Evolutionary conservation across 2,797 vertebrate species (phyloP), one percentile per base, ranked within the genome.

Genomic region (Chromis chromis): DNA sequence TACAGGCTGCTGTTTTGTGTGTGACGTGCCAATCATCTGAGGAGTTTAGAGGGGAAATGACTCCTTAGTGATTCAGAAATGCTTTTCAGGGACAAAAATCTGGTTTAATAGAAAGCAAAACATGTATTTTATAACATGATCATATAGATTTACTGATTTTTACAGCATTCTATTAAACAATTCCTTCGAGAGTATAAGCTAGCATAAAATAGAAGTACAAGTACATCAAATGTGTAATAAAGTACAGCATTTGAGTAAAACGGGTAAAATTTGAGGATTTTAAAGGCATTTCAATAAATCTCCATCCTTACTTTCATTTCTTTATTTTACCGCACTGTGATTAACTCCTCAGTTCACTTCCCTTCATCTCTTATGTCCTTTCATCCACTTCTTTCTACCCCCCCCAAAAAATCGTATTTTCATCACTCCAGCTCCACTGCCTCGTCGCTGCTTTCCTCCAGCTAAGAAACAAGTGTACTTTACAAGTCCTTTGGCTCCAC

Each of bases 401-500:
- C 33, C 8, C 40, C 50, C 49, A 25, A 11, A 25, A 11, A 25
- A 52, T 27, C 54, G 17, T 13, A 17, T 53, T 49, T 71, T 57
- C 31, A 40, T 64, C 49, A 6, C 4, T 57, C 57, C 22, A 69
- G 49, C 42, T 40, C 61, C 50, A 14, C 58, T 9, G 67, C 53
- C 27, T 33, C 14, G 0, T 44, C 62, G 1, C 69, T 46, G 25
- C 54, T 68, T 58, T 54, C 53, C 42, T 59, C 49, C 25, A 33
- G 48, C 70, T 50, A 27, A 49, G 49, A 67, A 57, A 76, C 57
- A 63, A 63, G 49, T 63, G 59, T 65, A 58, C 70, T 70, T 76
- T 71, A 52, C 59, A 74, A 60, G 62, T 70, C 53, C 39, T 73
- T 27, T 66, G 78, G 70, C 77, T 67, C 54, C 1, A 4, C 27